phyloP scores from a whole-genome alignment of 2,113 vertebrate genomes.

The Formicarius rufipectus region DNA sequence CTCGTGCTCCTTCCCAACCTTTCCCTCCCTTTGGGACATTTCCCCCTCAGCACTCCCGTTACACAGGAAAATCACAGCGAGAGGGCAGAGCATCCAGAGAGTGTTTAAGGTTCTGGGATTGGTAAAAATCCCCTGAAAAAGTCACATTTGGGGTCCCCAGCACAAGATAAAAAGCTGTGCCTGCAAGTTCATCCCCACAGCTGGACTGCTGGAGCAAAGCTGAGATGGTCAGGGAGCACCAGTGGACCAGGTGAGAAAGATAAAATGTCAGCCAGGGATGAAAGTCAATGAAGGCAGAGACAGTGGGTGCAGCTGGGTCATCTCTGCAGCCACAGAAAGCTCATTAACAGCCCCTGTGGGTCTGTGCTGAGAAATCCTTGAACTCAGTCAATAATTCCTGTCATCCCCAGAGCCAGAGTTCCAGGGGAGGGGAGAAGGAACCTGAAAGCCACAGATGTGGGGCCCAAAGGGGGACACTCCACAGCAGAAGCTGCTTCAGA shows the following conservation, averaged over 20 bases:
- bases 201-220: not conserved
- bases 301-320: not conserved
- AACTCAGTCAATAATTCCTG: not conserved
- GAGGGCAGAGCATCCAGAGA: too few relatives aligned
- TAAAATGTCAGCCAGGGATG: not conserved
- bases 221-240: not conserved
- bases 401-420: not conserved
- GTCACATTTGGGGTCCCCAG: too few relatives aligned
- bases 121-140: too few relatives aligned
- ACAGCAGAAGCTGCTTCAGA: not conserved
- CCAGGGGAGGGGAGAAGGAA: not conserved
- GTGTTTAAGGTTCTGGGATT: too few relatives aligned
- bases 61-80: too few relatives aligned
- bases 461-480: accelerated
- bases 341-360: not conserved
- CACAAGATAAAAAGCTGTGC: not conserved
- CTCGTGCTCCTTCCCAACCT: too few relatives aligned
- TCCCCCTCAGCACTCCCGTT: too few relatives aligned
- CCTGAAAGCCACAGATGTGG: not conserved
- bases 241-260: not conserved
- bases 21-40: too few relatives aligned
- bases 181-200: not conserved
- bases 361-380: not conserved
- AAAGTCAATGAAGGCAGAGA: not conserved
- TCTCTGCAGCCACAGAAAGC: not conserved